These are phyloP conservation scores for Gasterosteus nipponicus DNA, from an alignment of 2,113 vertebrate species.

Conservation along the genomic window DNA sequence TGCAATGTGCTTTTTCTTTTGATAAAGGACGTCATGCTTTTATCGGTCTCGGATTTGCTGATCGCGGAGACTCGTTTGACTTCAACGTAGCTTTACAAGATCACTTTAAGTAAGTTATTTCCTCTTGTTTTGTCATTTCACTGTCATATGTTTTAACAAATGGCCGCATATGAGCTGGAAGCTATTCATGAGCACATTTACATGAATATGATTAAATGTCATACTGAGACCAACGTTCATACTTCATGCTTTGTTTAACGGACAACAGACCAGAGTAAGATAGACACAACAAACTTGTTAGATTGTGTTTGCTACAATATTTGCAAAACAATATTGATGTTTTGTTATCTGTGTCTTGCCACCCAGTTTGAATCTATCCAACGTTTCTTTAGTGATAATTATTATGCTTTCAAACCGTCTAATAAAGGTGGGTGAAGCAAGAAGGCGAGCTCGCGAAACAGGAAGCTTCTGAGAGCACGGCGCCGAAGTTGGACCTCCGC, in stretches of 20 bases:
- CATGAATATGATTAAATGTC: neutral
- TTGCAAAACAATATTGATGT: neutral
- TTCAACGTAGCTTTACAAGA: conserved; percentile 97
- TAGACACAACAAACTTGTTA: neutral
- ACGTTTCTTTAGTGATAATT: neutral
- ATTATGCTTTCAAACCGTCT: neutral
- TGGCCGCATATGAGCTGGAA: no score
- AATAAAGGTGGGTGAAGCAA: conserved; percentile 93
- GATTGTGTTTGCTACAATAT: neutral
- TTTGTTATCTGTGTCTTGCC: neutral
- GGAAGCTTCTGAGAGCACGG: conserved; percentile 79
- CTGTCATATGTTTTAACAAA: neutral
- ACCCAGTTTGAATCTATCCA: neutral
- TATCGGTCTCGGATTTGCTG: conserved; percentile 92
- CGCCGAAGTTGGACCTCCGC: conserved; percentile 91
- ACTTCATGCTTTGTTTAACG: neutral
- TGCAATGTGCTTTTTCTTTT: neutral
- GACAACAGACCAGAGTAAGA: neutral
- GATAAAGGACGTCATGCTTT: conserved; percentile 91
- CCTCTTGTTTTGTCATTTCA: neutral
- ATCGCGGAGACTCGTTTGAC: conserved; percentile 96
- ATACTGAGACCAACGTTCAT: neutral
- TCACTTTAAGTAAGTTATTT: conserved; percentile 93
- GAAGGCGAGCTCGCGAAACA: conserved; percentile 89
- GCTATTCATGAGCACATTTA: neutral